Base-by-base conservation (phyloP, 2,113 vertebrate species). In the Cromileptes altivelis region DNA sequence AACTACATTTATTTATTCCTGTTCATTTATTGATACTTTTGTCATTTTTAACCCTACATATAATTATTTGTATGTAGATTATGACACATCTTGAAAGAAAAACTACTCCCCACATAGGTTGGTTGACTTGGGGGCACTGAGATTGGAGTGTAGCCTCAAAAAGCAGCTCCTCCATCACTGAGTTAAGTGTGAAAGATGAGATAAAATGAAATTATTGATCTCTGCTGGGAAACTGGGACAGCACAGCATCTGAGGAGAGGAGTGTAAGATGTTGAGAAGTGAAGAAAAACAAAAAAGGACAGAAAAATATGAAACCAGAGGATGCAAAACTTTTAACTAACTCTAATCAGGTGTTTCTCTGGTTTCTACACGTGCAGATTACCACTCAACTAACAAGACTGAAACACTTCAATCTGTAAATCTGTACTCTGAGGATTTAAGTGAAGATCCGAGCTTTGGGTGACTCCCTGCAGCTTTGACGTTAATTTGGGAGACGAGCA, bases 401-500 rank as follows among this genome's bases (percentile, higher is more conserved):
- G 30, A 33, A 81, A 70, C 45, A 14, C 52, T 45, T 52, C 8
- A 45, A 45, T 45, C 42, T 45, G 63, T 69, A 77, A 86, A 82
- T 67, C 74, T 85, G 57, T 27, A 6, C 37, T 47, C 25, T 49
- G 56, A 53, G 64, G 77, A 56, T 80, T 82, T 82, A 30, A 73
- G 58, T n/a, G 60, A 80, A 64, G 72, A 81, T 82, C 61, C 3
- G 21, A 61, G 56, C 68, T 88, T 62, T 74, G 64, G 69, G 75
- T 27, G 80, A 76, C 78, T 85, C 71, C 85, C 77, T 30, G 64
- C 81, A 78, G 91, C 60, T 81, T 42, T 55, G 57, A 13, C 1
- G 71, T 80, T 85, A 62, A 85, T 86, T 90, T 89, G 61, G 64
- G 72, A 75, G 27, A 25, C 19, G 15, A 70, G 40, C 78, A 63